Conservation (phyloP, 1,140 invertebrate genomes). For the Aphelinus atriplicis region DNA sequence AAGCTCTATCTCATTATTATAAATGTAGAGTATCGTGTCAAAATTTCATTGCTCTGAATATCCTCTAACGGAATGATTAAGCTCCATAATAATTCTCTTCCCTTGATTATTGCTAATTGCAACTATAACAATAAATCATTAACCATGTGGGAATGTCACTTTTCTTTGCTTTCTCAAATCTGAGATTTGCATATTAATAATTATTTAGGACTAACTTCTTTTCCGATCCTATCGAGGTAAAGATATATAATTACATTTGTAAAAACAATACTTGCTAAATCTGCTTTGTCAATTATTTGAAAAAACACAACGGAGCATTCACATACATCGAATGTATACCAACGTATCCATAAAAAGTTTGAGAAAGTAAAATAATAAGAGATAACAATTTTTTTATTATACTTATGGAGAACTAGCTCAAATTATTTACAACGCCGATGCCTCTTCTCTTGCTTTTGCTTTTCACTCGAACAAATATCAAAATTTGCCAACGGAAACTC, state of each 20-base stretch:
- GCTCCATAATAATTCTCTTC: background rate
- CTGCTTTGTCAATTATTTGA: background rate
- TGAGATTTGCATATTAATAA: slow-evolving; percentile 21
- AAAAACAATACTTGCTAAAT: background rate
- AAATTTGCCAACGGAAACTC: slow-evolving; percentile 15
- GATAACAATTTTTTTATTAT: slow-evolving; percentile 28
- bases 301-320: background rate
- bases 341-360: slow-evolving; percentile 24
- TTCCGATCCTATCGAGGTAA: background rate
- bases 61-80: background rate
- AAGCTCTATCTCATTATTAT: background rate
- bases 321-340: background rate
- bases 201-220: slow-evolving; percentile 25
- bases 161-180: slow-evolving; percentile 35
- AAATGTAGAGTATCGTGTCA: background rate
- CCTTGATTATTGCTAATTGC: slow-evolving; percentile 16
- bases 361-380: slow-evolving; percentile 29
- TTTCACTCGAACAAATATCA: slow-evolving; percentile 9
- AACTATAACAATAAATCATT: slow-evolving; percentile 29
- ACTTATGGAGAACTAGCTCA: slow-evolving; percentile 10
- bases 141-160: slow-evolving; percentile 22
- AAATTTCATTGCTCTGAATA: background rate
- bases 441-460: background rate
- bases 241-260: background rate
- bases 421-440: slow-evolving; percentile 32